phyloP scores from a whole-genome alignment of 2,888 invertebrate species.

The Bombyx huttoni region DNA sequence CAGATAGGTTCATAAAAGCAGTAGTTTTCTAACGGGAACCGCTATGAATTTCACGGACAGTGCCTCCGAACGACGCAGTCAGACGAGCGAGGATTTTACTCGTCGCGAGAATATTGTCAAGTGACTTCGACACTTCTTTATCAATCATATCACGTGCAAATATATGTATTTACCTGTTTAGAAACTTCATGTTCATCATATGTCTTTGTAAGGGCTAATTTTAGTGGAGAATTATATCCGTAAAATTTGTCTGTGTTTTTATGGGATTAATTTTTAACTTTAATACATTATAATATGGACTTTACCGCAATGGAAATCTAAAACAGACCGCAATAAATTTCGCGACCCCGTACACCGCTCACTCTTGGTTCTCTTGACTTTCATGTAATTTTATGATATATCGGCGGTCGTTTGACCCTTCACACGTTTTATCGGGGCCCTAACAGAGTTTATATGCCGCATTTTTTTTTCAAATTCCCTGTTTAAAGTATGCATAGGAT shows the following conservation, averaged over 20 bases:
- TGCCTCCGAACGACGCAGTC: conserved; percentile 36
- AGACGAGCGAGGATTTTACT: conserved; percentile 50
- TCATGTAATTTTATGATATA: conserved; percentile 72
- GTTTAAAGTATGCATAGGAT: conserved; percentile 41
- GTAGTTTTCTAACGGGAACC: conserved; percentile 29
- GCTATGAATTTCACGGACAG: conserved; percentile 61
- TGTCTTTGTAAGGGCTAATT: conserved; percentile 5
- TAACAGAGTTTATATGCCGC: conserved; percentile 26
- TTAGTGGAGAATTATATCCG: too few species aligned
- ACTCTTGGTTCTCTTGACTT: conserved; percentile 67
- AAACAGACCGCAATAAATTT: conserved; percentile 67
- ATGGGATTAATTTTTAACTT: conserved; percentile 38
- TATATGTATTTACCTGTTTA: conserved; percentile 8
- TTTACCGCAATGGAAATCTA: conserved; percentile 63
- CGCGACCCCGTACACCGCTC: conserved; percentile 54
- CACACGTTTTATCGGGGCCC: conserved; percentile 59
- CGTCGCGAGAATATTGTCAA: conserved; percentile 43
- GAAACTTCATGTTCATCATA: conserved; percentile 13
- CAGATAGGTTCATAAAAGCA: conserved; percentile 18
- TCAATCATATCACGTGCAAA: background rate
- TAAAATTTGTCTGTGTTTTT: background rate
- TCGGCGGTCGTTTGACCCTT: conserved; percentile 63
- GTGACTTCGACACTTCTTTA: conserved; percentile 25
- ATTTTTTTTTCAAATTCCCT: conserved; percentile 32
- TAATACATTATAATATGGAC: conserved; percentile 39